phyloP scores from a whole-genome alignment of 2,113 vertebrate genomes.

The Sinocyclocheilus grahami region DNA sequence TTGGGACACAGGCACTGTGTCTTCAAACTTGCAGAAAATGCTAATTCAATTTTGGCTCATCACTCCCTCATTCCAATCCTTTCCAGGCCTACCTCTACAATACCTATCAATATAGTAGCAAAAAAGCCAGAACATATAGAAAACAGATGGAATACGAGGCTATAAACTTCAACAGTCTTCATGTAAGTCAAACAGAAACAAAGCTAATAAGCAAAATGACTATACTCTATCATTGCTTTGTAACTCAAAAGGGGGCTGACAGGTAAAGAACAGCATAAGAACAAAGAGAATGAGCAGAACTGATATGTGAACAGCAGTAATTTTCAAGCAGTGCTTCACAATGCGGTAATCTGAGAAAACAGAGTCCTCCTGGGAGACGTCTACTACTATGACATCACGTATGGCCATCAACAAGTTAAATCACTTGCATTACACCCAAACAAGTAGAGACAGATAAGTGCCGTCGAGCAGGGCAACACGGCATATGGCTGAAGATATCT shows the following conservation, averaged over 20 bases:
- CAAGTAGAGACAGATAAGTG: neutral
- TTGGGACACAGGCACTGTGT: too few relatives aligned
- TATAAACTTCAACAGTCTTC: neutral
- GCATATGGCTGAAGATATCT: neutral
- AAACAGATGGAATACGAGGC: neutral
- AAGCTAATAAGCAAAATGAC: neutral
- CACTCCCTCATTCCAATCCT: neutral
- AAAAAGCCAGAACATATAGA: neutral
- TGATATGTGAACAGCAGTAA: neutral
- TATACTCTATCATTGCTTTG: neutral
- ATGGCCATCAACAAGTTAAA: neutral
- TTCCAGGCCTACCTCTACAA: neutral
- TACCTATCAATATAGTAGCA: neutral
- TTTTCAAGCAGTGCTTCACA: neutral
- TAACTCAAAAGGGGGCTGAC: neutral
- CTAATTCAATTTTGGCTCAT: too few relatives aligned
- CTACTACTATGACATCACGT: neutral
- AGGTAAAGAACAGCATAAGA: neutral
- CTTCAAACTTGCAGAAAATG: too few relatives aligned
- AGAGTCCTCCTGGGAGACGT: neutral
- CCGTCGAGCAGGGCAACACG: neutral
- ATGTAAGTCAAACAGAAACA: neutral
- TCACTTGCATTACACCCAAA: neutral
- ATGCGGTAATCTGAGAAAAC: neutral
- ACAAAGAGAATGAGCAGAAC: neutral